Evolutionary conservation across 2,797 vertebrate genomes (phyloP).

Genomic region (Manis javanica): DNA sequence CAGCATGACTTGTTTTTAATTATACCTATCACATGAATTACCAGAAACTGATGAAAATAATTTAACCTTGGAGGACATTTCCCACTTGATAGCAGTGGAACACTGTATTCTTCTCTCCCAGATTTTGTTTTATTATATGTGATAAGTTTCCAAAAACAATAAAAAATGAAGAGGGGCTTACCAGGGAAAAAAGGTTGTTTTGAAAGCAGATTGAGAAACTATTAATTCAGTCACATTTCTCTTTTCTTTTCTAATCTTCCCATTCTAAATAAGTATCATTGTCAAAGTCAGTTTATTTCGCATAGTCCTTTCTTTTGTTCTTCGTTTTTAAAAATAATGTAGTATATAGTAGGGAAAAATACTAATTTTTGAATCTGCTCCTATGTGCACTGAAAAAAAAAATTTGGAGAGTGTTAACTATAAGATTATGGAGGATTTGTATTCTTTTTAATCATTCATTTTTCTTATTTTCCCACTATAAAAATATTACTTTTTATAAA

Average conservation of each 20-base stretch:
- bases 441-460: neutral
- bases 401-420: neutral
- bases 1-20: neutral
- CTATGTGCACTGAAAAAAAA: neutral
- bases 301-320: neutral
- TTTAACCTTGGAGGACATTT: constrained; percentile 21
- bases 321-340: neutral
- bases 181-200: neutral
- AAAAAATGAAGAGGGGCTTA: neutral
- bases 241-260: neutral
- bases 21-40: neutral
- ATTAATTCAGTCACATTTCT: neutral
- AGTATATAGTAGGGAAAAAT: neutral
- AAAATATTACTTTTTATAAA: constrained; percentile 26
- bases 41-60: neutral
- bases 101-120: neutral
- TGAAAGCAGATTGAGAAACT: neutral
- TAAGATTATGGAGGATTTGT: neutral
- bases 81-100: neutral
- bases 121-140: neutral
- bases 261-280: neutral
- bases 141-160: neutral
- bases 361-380: neutral
- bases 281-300: neutral
- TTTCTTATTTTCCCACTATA: constrained; percentile 42